These are phyloP conservation scores for Anoplolepis gracilipes DNA, from an alignment of 1,140 invertebrate species.

Conservation along the genomic window DNA sequence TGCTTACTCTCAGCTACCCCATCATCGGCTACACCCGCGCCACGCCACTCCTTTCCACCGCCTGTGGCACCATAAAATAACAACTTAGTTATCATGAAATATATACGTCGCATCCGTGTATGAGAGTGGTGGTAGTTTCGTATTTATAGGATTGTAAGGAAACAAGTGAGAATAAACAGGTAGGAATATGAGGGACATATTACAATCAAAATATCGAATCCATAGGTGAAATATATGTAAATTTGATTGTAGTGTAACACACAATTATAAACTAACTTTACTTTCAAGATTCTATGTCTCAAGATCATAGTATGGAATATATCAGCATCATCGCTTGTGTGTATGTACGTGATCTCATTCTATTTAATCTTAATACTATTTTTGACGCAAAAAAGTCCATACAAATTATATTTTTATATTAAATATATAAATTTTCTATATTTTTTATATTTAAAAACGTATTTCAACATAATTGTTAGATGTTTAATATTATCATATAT, in stretches of 20 bases:
- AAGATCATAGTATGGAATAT: background rate
- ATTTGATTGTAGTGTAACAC: background rate
- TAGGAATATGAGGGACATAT: background rate
- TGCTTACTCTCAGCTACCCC: slow-evolving; percentile 85
- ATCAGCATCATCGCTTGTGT: too few relatives aligned
- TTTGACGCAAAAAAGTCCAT: background rate
- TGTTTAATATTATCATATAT: background rate
- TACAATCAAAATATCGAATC: slow-evolving; percentile 36
- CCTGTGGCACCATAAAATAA: slow-evolving; percentile 86
- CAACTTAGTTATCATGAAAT: slow-evolving; percentile 82
- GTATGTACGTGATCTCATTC: background rate
- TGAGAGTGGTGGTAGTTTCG: slow-evolving; percentile 65
- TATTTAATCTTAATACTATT: background rate
- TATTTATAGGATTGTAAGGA: slow-evolving; percentile 43
- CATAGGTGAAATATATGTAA: background rate
- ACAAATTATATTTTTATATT: background rate
- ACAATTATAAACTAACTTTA: background rate
- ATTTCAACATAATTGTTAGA: background rate
- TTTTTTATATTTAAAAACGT: background rate
- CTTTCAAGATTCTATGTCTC: background rate
- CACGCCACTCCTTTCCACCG: slow-evolving; percentile 85
- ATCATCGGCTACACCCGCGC: slow-evolving; percentile 84
- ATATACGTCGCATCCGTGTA: slow-evolving; percentile 77
- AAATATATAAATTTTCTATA: background rate
- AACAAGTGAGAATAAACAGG: slow-evolving; percentile 45